Evolutionary conservation across 64 coral and sea anemone genomes (phyloP), one percentile per base, ranked within the genome.

Genomic region (Anthopleura sola): DNA sequence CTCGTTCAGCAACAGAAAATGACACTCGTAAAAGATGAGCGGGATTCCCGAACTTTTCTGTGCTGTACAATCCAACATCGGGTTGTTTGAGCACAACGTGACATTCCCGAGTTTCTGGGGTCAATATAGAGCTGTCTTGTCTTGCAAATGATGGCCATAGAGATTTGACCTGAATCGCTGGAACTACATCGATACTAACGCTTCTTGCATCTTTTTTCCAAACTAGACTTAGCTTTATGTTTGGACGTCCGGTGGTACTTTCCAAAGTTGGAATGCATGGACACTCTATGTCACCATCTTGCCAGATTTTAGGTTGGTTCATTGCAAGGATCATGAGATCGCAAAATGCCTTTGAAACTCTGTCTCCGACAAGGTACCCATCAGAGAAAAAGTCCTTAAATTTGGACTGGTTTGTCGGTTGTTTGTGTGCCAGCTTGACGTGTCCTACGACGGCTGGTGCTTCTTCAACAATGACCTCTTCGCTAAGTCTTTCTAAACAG

Each of bases 201-300:
- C 23, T n/a, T 50, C 40, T 81, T 81, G 78, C 78, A 81, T 81
- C 78, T 81, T 81, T 81, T 40, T 81, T 81, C 78, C 78, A 81
- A 46, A 40, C 33, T 49, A 81, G 78, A 50, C 37, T 46, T 20
- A 81, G 20, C 37, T 81, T 49, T 37, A 81, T 81, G 15, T 37
- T 81, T 50, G 78, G 78, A 81, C 40, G 33, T 81, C 78, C 78
- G 39, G 37, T 46, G 13, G 78, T 18, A 49, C 40, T 81, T 19
- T 81, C 37, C 78, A 81, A 81, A 81, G 78, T 81, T 50, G 78
- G 78, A 29, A 81, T 81, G 44, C 29, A 81, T 3, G 78, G 78
- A 50, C 78, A 81, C 44, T 81, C 78, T 40, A 81, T 81, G 2
- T 81, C 78, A 81, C 78, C 78, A 81, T 81, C 23, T 81, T 81